These are phyloP conservation scores for Otus scops DNA, from an alignment of 2,797 vertebrate genomes.

Conservation along the genomic window DNA sequence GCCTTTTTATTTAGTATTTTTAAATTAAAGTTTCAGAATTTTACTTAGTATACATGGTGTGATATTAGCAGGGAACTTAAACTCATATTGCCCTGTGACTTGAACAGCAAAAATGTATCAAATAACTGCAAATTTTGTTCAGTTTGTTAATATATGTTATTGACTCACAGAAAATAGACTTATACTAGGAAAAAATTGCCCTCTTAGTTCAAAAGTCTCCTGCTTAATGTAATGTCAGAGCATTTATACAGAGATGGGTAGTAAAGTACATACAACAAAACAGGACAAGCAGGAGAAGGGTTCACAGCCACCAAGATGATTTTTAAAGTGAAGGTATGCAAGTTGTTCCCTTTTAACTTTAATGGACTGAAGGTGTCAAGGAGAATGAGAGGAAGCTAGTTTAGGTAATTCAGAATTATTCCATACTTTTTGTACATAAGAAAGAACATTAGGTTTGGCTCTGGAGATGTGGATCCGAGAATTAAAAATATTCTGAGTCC, in stretches of 20 bases:
- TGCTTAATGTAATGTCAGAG: not conserved
- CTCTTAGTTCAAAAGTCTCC: not conserved
- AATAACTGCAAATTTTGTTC: not conserved
- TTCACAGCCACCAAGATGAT: not conserved
- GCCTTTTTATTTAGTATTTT: not conserved
- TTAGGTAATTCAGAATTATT: not conserved
- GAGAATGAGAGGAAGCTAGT: not conserved
- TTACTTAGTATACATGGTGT: not conserved
- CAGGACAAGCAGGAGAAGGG: not conserved
- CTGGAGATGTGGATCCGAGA: not conserved
- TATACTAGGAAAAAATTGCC: not conserved
- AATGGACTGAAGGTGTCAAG: not conserved
- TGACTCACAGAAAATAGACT: not conserved
- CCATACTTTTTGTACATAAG: not conserved
- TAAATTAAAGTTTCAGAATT: not conserved
- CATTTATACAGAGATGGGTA: not conserved
- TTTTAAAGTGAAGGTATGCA: not conserved
- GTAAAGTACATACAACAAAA: not conserved
- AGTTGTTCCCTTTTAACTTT: not conserved
- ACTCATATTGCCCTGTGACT: not conserved
- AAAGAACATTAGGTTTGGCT: not conserved
- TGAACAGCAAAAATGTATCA: not conserved
- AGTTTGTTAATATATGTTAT: not conserved
- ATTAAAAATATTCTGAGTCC: not conserved
- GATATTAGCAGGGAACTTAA: not conserved